Evolutionary conservation across 92 coral and sea anemone species (phyloP).

Genomic region (Heliopora coerulea): DNA sequence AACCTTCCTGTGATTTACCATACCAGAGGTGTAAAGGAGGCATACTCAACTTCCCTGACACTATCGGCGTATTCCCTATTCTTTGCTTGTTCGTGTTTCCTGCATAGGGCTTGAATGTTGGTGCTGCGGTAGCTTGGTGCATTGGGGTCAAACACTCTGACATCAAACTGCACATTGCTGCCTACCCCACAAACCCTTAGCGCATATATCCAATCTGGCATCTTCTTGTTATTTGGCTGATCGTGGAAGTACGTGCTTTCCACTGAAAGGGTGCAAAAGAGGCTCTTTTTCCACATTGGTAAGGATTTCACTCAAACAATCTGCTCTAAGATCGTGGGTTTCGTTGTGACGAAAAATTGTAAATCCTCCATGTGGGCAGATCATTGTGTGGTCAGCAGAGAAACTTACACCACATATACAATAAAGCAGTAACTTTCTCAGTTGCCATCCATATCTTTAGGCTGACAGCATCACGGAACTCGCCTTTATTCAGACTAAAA

Average conservation of each 20-base stretch:
- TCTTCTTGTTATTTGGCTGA: neutral
- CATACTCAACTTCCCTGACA: too few species aligned
- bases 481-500: constrained; percentile 10
- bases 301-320: neutral
- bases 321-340: too few species aligned
- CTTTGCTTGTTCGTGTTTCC: too few species aligned
- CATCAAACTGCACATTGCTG: constrained; percentile 11
- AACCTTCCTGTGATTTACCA: too few species aligned
- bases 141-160: constrained; percentile 13
- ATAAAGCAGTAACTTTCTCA: neutral
- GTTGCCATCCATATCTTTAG: constrained; percentile 23
- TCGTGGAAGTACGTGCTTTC: neutral
- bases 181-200: constrained; percentile 4
- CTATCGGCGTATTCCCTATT: too few species aligned
- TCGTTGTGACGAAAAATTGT: too few species aligned
- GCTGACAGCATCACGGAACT: constrained; percentile 1
- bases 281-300: constrained; percentile 10
- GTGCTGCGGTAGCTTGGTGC: too few species aligned
- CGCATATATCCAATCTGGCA: neutral
- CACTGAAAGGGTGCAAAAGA: neutral
- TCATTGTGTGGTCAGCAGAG: too few species aligned
- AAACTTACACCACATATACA: neutral
- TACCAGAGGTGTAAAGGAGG: too few species aligned
- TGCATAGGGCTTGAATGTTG: too few species aligned
- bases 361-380: too few species aligned